A percentile compares a stretch with the other conserved stretches of the same genome.
Evolutionary conservation across 2,888 invertebrate species (phyloP).

Genomic region (Sycophila texana): DNA sequence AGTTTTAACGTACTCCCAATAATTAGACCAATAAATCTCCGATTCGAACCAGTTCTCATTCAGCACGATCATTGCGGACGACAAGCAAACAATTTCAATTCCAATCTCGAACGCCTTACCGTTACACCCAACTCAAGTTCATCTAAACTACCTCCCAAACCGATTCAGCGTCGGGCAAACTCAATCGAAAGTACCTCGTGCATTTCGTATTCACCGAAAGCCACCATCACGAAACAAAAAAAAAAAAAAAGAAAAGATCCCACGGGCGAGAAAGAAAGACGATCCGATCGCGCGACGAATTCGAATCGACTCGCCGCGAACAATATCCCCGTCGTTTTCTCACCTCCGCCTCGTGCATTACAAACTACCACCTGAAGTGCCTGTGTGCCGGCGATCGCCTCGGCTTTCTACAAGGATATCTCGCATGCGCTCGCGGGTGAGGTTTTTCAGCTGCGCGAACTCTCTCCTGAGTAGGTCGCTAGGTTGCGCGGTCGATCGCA

Average conservation of each 20-base stretch:
- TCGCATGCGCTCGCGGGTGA: background rate
- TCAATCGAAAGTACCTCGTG: background rate
- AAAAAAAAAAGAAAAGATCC: conserved; percentile 12
- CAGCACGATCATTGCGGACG: no score
- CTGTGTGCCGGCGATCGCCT: no score
- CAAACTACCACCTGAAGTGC: no score
- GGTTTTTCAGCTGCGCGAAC: conserved; percentile 16
- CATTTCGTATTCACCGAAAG: conserved; percentile 1
- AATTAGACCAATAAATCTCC: no score
- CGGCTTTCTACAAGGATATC: no score
- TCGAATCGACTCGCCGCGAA: conserved; percentile 1
- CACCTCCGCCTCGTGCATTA: no score
- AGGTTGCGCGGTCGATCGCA: conserved; percentile 62
- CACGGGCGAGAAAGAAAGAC: background rate
- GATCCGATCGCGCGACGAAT: background rate
- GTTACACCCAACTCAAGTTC: background rate
- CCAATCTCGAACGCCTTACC: no score
- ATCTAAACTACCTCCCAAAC: background rate
- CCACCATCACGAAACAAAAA: background rate
- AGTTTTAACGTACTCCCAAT: no score
- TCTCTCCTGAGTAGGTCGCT: conserved; percentile 63
- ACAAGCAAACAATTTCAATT: no score
- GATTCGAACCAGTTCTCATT: no score
- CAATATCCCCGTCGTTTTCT: conserved; percentile 1
- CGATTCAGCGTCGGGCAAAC: background rate